phyloP scores from a whole-genome alignment of 2,888 invertebrate species.

The Torymus auratus region DNA sequence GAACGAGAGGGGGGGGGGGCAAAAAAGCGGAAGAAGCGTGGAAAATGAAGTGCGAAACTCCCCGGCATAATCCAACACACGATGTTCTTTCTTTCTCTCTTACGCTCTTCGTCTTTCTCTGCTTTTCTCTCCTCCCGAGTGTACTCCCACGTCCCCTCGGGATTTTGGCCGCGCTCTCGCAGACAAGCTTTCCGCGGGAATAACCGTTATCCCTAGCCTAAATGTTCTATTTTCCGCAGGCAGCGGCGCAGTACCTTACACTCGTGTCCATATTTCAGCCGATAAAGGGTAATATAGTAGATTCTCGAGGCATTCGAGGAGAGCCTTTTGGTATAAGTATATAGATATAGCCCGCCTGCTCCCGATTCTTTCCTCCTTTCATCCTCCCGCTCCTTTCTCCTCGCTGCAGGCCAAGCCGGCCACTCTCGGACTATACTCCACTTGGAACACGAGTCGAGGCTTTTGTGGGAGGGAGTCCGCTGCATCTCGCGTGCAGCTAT shows the following conservation, averaged over 20 bases:
- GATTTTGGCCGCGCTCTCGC: conserved; percentile 19
- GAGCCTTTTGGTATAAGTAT: conserved; percentile 48
- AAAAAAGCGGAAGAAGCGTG: neutral
- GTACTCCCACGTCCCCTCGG: neutral
- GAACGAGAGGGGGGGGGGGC: neutral
- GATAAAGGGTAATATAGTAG: conserved; percentile 66
- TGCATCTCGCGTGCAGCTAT: conserved; percentile 11
- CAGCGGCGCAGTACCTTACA: conserved; percentile 57
- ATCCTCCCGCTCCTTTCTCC: neutral
- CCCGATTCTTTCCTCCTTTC: conserved; percentile 4
- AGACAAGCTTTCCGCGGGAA: conserved; percentile 58
- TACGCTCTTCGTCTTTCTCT: neutral
- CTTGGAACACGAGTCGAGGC: conserved; percentile 14
- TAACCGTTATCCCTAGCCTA: conserved; percentile 59
- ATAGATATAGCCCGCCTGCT: neutral
- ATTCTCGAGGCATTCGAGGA: conserved; percentile 57
- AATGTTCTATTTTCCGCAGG: conserved; percentile 63
- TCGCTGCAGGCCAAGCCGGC: neutral
- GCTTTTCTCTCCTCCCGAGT: neutral
- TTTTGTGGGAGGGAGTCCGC: neutral
- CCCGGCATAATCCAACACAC: conserved; percentile 26
- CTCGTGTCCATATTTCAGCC: conserved; percentile 65
- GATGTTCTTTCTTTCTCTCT: neutral
- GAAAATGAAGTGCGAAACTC: conserved; percentile 51
- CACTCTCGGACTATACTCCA: neutral